A percentile compares a stretch with the other conserved stretches of the same genome.
Conservation (phyloP, 2,797 vertebrate species). For the Gallinago solitaria region DNA sequence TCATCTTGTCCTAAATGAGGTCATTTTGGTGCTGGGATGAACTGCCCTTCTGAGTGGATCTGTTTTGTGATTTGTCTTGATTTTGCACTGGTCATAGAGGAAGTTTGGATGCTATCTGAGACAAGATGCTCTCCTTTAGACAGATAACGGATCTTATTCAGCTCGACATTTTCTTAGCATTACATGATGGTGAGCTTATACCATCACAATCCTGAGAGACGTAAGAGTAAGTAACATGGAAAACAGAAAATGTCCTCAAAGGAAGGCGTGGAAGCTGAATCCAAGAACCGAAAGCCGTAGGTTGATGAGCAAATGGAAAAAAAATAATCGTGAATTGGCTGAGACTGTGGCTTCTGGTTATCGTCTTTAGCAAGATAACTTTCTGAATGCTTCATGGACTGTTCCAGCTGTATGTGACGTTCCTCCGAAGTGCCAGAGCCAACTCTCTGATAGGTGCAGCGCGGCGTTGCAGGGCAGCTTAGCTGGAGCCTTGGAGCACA, state of each 20-base stretch:
- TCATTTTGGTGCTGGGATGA: not conserved
- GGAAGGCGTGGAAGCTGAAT: not conserved
- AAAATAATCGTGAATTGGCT: not conserved
- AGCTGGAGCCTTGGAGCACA: not conserved
- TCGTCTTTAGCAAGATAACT: not conserved
- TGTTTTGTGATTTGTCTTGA: not conserved
- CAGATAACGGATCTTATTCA: not conserved
- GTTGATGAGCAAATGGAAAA: not conserved
- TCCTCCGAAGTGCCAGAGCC: not conserved
- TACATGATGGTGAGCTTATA: not conserved
- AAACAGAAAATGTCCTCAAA: not conserved
- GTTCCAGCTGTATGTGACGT: not conserved
- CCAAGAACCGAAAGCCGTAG: not conserved
- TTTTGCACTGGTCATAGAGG: not conserved
- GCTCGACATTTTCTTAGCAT: not conserved
- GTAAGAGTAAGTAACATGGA: not conserved
- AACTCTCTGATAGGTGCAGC: not conserved
- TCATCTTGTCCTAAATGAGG: not conserved
- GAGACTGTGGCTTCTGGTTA: not conserved
- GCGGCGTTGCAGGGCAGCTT: not conserved
- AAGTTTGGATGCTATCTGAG: not conserved
- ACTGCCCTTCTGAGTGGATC: not conserved
- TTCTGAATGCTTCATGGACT: not conserved
- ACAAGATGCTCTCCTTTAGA: not conserved
- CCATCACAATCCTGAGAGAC: not conserved